phyloP scores from a whole-genome alignment of 2,113 vertebrate genomes.

The Nasalis larvatus region DNA sequence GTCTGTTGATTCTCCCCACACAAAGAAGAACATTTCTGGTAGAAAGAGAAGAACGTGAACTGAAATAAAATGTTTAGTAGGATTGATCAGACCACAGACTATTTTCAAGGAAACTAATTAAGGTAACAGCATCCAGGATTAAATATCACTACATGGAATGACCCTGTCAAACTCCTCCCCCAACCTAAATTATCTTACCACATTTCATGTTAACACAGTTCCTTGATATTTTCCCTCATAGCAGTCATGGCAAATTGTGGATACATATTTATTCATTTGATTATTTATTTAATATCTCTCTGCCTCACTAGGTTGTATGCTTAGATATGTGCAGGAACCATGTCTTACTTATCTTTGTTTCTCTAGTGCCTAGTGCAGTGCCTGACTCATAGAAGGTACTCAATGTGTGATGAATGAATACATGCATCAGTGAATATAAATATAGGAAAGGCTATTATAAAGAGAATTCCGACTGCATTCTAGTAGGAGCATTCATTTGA shows the following conservation, averaged over 20 bases:
- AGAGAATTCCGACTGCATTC: background rate
- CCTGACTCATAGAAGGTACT: background rate
- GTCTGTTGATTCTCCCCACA: background rate
- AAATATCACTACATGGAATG: background rate
- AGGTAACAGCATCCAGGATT: background rate
- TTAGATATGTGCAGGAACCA: background rate
- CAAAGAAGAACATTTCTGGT: background rate
- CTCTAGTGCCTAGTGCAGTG: background rate
- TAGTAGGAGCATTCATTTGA: background rate
- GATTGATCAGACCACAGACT: background rate
- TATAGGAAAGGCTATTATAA: background rate
- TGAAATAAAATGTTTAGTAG: background rate
- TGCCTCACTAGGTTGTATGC: background rate
- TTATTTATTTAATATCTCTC: background rate
- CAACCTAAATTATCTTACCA: background rate
- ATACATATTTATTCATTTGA: background rate
- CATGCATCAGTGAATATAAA: background rate
- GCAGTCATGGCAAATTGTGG: background rate
- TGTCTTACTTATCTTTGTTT: background rate
- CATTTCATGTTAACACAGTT: background rate
- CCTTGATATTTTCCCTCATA: background rate
- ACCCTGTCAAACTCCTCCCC: background rate
- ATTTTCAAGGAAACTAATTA: background rate
- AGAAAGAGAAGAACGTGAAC: background rate
- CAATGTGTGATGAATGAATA: constrained; percentile 11